Percentiles rank a stretch among this genome's conserved stretches.
Evolutionary conservation across 92 coral and sea anemone genomes (phyloP).

Genomic region (Chrysogorgia sp.): DNA sequence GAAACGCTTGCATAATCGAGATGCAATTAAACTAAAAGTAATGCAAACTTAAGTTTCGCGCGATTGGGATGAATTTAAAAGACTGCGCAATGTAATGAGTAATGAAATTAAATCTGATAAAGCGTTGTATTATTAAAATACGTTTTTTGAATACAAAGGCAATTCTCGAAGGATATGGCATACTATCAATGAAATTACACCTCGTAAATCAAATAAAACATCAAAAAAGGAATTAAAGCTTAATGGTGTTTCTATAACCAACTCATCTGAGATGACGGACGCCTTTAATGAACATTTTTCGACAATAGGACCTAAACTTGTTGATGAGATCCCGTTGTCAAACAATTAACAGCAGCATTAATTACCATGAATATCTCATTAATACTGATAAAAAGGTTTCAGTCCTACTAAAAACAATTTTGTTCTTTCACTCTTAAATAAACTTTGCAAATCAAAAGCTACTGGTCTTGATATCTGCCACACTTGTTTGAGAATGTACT

Average conservation of each 20-base stretch:
- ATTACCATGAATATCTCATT: conserved; percentile 36
- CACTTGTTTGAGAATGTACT: conserved; percentile 49
- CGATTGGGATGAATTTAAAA: conserved; percentile 22
- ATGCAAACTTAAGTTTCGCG: neutral
- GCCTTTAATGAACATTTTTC: conserved; percentile 56
- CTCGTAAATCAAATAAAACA: conserved; percentile 45
- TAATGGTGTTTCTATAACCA: conserved; percentile 13
- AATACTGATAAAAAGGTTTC: conserved; percentile 50
- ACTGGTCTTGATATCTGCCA: conserved; percentile 68
- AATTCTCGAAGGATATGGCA: conserved; percentile 62
- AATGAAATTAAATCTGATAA: conserved; percentile 46
- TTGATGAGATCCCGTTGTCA: conserved; percentile 37
- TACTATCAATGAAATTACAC: conserved; percentile 62
- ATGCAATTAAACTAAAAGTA: neutral
- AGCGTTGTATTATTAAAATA: conserved; percentile 32
- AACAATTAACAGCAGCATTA: conserved; percentile 31
- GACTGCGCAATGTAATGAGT: conserved; percentile 44
- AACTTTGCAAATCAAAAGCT: conserved; percentile 61
- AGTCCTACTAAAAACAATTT: conserved; percentile 42
- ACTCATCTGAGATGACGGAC: conserved; percentile 41
- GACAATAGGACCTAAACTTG: conserved; percentile 57
- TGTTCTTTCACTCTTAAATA: conserved; percentile 52
- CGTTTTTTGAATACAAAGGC: conserved; percentile 10
- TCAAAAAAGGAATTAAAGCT: conserved; percentile 27
- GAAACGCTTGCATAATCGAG: conserved; percentile 44